Conservation (phyloP, 2,113 vertebrate genomes). For the Salvelinus namaycush region DNA sequence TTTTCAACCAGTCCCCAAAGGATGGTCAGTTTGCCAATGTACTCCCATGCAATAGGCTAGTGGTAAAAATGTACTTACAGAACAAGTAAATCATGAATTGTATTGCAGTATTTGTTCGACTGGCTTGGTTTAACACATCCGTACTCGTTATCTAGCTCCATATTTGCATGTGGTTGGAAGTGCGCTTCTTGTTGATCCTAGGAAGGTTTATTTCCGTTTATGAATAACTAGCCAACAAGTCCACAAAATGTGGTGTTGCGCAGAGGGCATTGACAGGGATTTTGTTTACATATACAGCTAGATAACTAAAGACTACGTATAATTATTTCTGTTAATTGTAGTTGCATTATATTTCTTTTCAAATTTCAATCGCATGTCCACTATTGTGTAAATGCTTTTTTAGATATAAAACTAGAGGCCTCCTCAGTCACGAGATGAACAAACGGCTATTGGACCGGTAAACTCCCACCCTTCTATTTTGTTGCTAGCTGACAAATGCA, state of each 20-base stretch:
- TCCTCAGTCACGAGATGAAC: not conserved
- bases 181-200: not conserved
- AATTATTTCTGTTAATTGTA: too few relatives aligned
- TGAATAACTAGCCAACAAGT: not conserved
- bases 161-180: not conserved
- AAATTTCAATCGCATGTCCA: not conserved
- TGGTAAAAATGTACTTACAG: too few relatives aligned
- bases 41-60: too few relatives aligned
- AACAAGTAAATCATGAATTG: too few relatives aligned
- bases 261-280: slow-evolving; percentile 24
- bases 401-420: not conserved
- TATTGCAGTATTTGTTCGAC: too few relatives aligned
- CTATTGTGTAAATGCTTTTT: not conserved
- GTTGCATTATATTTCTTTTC: too few relatives aligned
- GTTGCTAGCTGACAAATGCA: slow-evolving; percentile 15
- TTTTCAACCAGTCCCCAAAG: not conserved
- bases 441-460: not conserved
- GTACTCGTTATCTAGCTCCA: not conserved
- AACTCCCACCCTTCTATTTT: slow-evolving; percentile 12
- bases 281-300: slow-evolving; percentile 32
- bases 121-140: too few relatives aligned
- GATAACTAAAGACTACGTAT: too few relatives aligned
- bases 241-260: not conserved
- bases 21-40: not conserved
- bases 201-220: not conserved